These are phyloP conservation scores for Orientallactaga sibirica DNA, from an alignment of 2,797 vertebrate species.

Conservation along the genomic window DNA sequence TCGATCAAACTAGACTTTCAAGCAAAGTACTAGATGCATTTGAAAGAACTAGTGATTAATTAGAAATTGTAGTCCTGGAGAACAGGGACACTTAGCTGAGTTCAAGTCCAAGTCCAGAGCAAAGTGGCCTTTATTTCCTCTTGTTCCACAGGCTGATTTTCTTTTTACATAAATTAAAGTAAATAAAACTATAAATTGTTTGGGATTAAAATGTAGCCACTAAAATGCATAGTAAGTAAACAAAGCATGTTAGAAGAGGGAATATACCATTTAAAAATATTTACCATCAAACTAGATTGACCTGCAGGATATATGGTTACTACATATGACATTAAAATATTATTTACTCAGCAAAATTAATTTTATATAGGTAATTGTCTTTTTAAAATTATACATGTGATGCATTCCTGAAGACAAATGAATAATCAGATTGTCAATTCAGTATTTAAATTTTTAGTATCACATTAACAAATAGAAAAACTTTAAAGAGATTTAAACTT, in stretches of 20 bases:
- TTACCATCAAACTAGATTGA: background rate
- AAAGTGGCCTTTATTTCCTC: background rate
- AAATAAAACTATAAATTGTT: slow-evolving; percentile 11
- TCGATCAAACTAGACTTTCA: background rate
- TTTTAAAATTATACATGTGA: background rate
- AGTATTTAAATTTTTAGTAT: slow-evolving; percentile 22
- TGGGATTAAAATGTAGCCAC: slow-evolving; percentile 12
- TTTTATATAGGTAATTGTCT: slow-evolving; percentile 14
- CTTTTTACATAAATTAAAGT: background rate
- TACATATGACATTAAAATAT: slow-evolving; percentile 12
- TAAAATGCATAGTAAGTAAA: background rate
- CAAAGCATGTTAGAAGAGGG: background rate
- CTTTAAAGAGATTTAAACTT: slow-evolving; percentile 34
- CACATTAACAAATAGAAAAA: slow-evolving; percentile 60
- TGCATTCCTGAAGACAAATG: slow-evolving; percentile 31
- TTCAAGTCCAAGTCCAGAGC: background rate
- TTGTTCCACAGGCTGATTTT: background rate
- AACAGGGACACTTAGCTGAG: slow-evolving; percentile 69
- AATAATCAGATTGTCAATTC: slow-evolving; percentile 3
- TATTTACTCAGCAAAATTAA: slow-evolving; percentile 43
- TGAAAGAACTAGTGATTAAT: slow-evolving; percentile 51
- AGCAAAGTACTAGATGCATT: background rate
- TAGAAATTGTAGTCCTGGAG: slow-evolving; percentile 73
- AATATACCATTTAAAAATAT: background rate
- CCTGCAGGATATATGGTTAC: background rate